Evolutionary conservation across 2,888 invertebrate genomes (phyloP).

Genomic region (Aleiodes testaceus): DNA sequence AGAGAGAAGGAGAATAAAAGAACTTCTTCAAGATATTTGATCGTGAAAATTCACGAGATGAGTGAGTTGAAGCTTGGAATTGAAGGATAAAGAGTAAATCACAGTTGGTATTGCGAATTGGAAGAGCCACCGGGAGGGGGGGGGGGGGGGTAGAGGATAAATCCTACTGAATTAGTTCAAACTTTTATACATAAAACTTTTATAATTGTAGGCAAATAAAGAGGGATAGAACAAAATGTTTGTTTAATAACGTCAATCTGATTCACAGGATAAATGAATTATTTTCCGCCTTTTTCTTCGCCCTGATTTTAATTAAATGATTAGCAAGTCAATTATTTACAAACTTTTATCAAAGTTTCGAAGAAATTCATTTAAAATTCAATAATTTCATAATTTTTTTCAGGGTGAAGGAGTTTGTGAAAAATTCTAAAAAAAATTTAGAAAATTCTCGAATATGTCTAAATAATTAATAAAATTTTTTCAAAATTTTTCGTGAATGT

Average conservation of each 20-base stretch:
- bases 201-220: neutral
- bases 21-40: conserved; percentile 3
- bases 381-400: too few relatives aligned
- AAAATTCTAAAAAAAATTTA: too few relatives aligned
- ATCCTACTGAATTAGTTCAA: conserved; percentile 1
- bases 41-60: conserved; percentile 1
- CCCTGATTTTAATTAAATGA: too few relatives aligned
- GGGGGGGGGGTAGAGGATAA: too few relatives aligned
- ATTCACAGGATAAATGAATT: neutral
- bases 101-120: neutral
- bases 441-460: too few relatives aligned
- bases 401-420: too few relatives aligned
- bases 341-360: too few relatives aligned
- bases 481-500: too few relatives aligned
- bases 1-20: neutral
- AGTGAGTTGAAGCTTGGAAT: conserved; percentile 4
- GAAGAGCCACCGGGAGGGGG: neutral
- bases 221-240: neutral
- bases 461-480: too few relatives aligned
- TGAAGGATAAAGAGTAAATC: neutral
- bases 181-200: conserved; percentile 4
- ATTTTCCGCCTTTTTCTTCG: neutral
- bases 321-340: too few relatives aligned
- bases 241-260: neutral
- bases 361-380: too few relatives aligned